Percentiles rank a stretch among this genome's conserved stretches.
phyloP scores from a whole-genome alignment of 2,113 vertebrate genomes.

The Tangachromis dhanisi region DNA sequence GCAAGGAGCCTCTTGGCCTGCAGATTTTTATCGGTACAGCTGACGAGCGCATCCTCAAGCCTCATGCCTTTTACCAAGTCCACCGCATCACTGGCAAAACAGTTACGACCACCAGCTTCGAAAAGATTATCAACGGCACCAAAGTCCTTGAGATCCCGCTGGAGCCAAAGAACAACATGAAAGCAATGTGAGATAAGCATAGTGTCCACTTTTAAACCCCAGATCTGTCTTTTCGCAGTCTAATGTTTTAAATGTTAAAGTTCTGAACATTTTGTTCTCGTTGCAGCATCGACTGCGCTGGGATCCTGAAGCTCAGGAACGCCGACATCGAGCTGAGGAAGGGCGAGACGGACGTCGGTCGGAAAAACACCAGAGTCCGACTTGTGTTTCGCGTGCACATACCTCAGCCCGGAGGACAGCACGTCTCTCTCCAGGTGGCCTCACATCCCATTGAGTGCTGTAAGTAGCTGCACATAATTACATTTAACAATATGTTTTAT shows the following conservation, averaged over 20 bases:
- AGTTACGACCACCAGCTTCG: slow-evolving; percentile 94
- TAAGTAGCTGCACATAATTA: slow-evolving; percentile 65
- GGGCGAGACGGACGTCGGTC: slow-evolving; percentile 94
- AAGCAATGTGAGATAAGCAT: slow-evolving; percentile 81
- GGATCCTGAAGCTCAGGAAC: slow-evolving; percentile 94
- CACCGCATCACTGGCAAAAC: slow-evolving; percentile 98
- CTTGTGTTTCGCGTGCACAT: slow-evolving; percentile 93
- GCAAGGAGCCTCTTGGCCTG: slow-evolving; percentile 89
- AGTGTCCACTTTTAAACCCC: slow-evolving; percentile 34
- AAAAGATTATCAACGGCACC: slow-evolving; percentile 90
- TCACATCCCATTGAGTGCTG: slow-evolving; percentile 97
- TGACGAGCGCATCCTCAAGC: slow-evolving; percentile 93
- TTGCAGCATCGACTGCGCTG: slow-evolving; percentile 91
- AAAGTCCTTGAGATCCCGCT: slow-evolving; percentile 94
- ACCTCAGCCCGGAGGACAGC: slow-evolving; percentile 82
- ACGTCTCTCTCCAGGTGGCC: slow-evolving; percentile 85
- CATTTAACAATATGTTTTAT: not conserved
- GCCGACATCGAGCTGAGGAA: slow-evolving; percentile 96
- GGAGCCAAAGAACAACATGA: slow-evolving; percentile 98
- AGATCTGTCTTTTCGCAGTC: slow-evolving; percentile 30
- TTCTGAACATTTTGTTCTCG: rapidly evolving
- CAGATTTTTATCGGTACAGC: slow-evolving; percentile 99
- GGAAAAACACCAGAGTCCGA: slow-evolving; percentile 94
- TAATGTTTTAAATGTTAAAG: not conserved
- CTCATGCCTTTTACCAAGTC: slow-evolving; percentile 97